A percentile compares a stretch with the other conserved stretches of the same genome.
Conservation (phyloP, 2,113 vertebrate genomes). For the human region DNA sequence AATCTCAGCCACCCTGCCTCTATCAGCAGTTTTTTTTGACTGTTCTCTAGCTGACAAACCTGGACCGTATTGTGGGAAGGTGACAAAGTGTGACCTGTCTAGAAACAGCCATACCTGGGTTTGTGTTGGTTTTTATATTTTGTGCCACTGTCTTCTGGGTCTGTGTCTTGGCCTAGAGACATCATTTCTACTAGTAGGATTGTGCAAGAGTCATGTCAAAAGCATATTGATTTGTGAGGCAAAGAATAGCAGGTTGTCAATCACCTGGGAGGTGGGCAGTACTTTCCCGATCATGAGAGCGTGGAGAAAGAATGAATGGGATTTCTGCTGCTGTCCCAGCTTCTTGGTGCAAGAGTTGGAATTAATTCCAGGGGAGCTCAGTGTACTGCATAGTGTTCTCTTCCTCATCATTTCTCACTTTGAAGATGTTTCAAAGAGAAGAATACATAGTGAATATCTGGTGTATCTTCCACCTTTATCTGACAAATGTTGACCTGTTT, state of each 20-base stretch:
- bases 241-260: neutral
- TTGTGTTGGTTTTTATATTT: neutral
- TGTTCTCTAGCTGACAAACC: neutral
- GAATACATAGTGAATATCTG: neutral
- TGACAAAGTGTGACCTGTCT: neutral
- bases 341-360: neutral
- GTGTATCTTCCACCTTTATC: neutral
- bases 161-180: neutral
- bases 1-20: fast-evolving
- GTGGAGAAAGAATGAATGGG: neutral
- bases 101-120: neutral
- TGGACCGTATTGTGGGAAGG: neutral
- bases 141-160: neutral
- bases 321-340: no score
- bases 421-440: neutral
- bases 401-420: neutral
- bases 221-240: neutral
- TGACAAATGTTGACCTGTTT: fast-evolving
- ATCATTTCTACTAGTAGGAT: neutral
- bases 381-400: neutral
- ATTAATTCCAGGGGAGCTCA: neutral
- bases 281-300: neutral
- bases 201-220: neutral
- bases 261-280: neutral
- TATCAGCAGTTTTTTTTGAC: neutral